Evolutionary conservation across 2,113 vertebrate species (phyloP).

Genomic region (Gulo gulo): DNA sequence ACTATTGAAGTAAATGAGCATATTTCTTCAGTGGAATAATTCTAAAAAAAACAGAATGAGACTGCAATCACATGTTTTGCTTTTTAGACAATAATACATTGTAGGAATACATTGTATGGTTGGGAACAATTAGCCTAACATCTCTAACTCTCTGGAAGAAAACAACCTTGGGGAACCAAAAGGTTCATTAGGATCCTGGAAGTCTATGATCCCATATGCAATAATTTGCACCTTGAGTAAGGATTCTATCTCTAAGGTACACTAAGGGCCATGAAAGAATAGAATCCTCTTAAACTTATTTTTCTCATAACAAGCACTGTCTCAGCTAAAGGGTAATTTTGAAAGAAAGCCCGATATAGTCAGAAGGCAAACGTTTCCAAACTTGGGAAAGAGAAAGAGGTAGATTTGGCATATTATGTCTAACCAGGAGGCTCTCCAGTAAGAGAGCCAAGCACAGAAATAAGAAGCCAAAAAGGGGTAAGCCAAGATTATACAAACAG

Average conservation of each 20-base stretch:
- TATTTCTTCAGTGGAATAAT: background rate
- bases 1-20: background rate
- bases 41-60: background rate
- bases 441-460: background rate
- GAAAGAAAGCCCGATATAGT: background rate
- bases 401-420: background rate
- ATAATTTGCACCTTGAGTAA: background rate
- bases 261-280: background rate
- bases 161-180: background rate
- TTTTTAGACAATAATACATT: background rate
- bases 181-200: background rate
- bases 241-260: background rate
- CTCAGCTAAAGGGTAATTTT: background rate
- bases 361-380: background rate
- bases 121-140: background rate
- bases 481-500: background rate
- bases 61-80: background rate
- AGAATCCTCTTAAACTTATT: background rate
- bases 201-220: background rate
- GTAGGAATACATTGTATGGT: background rate
- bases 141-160: background rate
- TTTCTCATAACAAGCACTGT: background rate
- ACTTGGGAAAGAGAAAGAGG: background rate
- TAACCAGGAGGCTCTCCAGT: background rate
- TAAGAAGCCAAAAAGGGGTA: conserved; percentile 2